phyloP scores from a whole-genome alignment of 2,888 invertebrate species.

The Drosophila formosana region DNA sequence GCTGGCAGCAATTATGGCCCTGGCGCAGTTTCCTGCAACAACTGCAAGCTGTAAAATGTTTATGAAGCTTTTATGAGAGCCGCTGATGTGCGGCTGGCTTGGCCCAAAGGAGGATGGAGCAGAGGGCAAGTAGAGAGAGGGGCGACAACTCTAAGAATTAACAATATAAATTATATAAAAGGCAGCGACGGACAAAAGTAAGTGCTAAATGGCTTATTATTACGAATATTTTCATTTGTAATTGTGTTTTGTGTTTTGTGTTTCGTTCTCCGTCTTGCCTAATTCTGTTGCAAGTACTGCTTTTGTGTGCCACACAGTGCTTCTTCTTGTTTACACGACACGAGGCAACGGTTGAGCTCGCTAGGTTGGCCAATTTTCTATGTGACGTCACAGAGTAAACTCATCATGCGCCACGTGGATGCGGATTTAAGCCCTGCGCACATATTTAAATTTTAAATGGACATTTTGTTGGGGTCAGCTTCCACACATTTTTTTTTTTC shows the following conservation, averaged over 20 bases:
- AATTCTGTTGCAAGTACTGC: conserved; percentile 25
- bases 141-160: conserved; percentile 62
- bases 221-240: conserved; percentile 63
- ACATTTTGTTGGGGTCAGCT: conserved; percentile 23
- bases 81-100: conserved; percentile 43
- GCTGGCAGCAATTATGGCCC: conserved; percentile 71
- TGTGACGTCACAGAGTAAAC: conserved; percentile 39
- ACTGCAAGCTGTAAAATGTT: conserved; percentile 80
- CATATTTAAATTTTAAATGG: conserved; percentile 69
- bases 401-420: conserved; percentile 58
- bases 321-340: conserved; percentile 34
- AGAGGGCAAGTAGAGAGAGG: neutral
- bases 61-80: conserved; percentile 77
- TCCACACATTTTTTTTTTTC: conserved; percentile 9
- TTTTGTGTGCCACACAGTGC: conserved; percentile 20
- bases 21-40: conserved; percentile 71
- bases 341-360: conserved; percentile 11
- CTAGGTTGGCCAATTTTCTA: neutral
- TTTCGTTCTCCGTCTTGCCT: conserved; percentile 17
- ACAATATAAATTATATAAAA: conserved; percentile 76
- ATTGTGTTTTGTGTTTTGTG: conserved; percentile 42
- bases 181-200: conserved; percentile 38
- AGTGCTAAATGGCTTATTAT: conserved; percentile 78
- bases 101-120: neutral
- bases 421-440: conserved; percentile 30